Base-by-base conservation (phyloP, 2,888 invertebrate species). In the Gerris lacustris region DNA sequence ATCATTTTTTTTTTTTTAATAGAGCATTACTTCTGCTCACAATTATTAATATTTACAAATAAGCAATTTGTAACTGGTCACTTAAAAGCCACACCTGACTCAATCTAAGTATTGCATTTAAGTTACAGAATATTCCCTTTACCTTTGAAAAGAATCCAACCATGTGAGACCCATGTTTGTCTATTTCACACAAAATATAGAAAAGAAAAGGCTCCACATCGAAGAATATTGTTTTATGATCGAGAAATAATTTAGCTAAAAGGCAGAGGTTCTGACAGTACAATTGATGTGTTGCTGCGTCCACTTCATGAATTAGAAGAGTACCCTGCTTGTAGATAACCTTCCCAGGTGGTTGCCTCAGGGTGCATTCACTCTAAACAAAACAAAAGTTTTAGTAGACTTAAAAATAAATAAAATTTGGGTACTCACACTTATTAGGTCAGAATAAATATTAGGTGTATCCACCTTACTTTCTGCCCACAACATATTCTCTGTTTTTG, bases 131-230 rank as follows among this genome's bases (percentile, higher is more conserved):
- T 31, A 31, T 31, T 31, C 31, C 31, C 31, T 74, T 77, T 80
- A 87, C 88, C 82, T 98, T 97, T 17, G 96, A 96, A 82, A 97
- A 97, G 80, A 97, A 97, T 15, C 97, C 97, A 15, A 97, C 96
- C 74, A 97, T 85, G 82, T 97, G 96, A 18, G 91, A 93, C 66
- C 96, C 96, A 76, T 92, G 89, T 79, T 92, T 91, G 79, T 97
- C 96, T 70, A 94, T 92, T 82, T 97, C 97, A 80, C 94, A 94
- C 63, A 96, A 83, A 76, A 96, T 92, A 80, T 98, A 98, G 82
- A 98, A 98, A 74, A 94, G 83, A 82, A 98, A 98, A 63, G 96
- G 96, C 78, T 96, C 96, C 71, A 97, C 96, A 81, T 98, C 97
- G 82, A 96, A 98, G 81, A 96, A 98, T 43, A 98, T 83, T 0